Conservation (phyloP, 2,797 vertebrate species). For the Ataeniobius toweri region DNA sequence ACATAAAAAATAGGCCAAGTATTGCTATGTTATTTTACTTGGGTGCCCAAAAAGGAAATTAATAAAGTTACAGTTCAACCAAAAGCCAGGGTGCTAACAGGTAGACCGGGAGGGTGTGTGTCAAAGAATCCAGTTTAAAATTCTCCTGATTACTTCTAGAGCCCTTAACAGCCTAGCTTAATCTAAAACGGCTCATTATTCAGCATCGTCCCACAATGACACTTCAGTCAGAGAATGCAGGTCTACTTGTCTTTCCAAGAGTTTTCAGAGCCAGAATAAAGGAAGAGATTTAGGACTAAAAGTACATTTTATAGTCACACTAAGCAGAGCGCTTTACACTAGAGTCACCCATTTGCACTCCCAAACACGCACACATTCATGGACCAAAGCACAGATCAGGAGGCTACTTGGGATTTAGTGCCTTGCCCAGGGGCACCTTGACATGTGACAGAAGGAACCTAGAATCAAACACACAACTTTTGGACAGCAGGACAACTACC, state of each 20-base stretch:
- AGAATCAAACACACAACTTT: too few species aligned
- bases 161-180: neutral
- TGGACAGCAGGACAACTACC: too few species aligned
- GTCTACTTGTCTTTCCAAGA: neutral
- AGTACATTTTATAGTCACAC: too few species aligned
- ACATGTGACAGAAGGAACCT: neutral
- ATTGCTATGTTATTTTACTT: neutral
- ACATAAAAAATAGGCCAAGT: too few species aligned
- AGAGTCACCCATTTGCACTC: too few species aligned
- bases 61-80: neutral
- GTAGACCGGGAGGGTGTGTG: neutral
- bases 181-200: neutral
- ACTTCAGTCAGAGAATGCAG: neutral
- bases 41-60: neutral
- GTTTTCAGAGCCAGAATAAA: neutral
- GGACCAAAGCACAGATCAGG: neutral
- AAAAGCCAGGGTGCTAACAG: neutral
- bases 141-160: neutral
- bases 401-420: neutral
- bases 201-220: neutral
- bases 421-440: neutral
- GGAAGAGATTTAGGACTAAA: neutral
- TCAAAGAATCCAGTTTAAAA: neutral
- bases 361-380: neutral
- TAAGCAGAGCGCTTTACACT: too few species aligned